Evolutionary conservation across 2,888 invertebrate genomes (phyloP).

Genomic region (Celastrina argiolus): DNA sequence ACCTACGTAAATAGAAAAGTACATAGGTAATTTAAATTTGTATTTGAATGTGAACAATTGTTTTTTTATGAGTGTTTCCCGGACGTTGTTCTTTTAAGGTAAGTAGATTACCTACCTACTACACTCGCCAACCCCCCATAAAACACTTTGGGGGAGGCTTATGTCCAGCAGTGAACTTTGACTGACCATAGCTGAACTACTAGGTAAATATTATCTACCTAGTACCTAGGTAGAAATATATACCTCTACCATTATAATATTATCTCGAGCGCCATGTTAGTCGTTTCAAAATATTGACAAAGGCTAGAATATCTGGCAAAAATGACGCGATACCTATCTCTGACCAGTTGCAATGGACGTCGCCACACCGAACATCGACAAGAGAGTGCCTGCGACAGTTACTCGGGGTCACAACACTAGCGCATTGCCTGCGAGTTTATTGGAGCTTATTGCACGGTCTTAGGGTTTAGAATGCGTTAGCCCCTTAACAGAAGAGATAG

Average conservation of each 20-base stretch:
- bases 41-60: too few relatives aligned
- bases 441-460: not conserved
- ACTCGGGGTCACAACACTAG: constrained; percentile 27
- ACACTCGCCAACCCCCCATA: too few relatives aligned
- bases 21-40: too few relatives aligned
- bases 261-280: not conserved
- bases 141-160: too few relatives aligned
- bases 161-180: too few relatives aligned
- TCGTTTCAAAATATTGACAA: not conserved
- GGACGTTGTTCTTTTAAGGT: too few relatives aligned
- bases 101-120: constrained; percentile 2
- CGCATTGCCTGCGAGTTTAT: not conserved
- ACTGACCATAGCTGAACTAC: too few relatives aligned
- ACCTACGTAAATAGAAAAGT: too few relatives aligned
- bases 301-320: constrained; percentile 25
- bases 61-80: too few relatives aligned
- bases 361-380: constrained; percentile 32
- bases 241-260: too few relatives aligned
- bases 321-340: constrained; percentile 31
- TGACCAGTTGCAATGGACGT: constrained; percentile 29
- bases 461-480: constrained; percentile 23
- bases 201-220: constrained; percentile 5
- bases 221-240: too few relatives aligned
- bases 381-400: constrained; percentile 31
- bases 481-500: constrained; percentile 25